phyloP scores from a whole-genome alignment of 2,113 vertebrate species.

The Promerops cafer region DNA sequence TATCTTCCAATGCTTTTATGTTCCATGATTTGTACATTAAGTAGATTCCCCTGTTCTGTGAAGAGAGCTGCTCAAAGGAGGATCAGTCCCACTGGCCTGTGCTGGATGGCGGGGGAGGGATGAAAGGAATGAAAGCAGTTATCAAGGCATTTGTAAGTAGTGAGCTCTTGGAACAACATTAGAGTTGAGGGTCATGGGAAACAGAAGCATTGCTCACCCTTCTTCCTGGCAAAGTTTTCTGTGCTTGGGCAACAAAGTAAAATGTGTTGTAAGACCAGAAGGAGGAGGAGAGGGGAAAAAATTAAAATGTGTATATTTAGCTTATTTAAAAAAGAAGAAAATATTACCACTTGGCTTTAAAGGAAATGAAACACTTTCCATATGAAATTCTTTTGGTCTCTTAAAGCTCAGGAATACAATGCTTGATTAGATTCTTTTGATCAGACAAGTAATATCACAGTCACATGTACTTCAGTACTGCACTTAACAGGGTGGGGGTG shows the following conservation, averaged over 20 bases:
- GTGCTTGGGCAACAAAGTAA: slow-evolving; percentile 53
- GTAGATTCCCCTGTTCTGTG: neutral
- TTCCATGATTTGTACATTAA: neutral
- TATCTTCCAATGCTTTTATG: neutral
- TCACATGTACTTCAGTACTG: neutral
- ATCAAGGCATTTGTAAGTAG: slow-evolving; percentile 75
- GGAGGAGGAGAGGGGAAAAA: neutral
- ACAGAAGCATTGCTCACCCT: slow-evolving; percentile 71
- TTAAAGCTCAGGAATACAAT: neutral
- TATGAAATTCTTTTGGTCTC: neutral
- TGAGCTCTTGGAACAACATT: slow-evolving; percentile 76
- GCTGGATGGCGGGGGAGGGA: slow-evolving; percentile 53
- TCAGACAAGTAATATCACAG: slow-evolving; percentile 1
- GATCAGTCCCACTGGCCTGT: neutral
- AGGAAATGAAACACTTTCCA: slow-evolving; percentile 57
- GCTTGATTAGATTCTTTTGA: slow-evolving; percentile 43
- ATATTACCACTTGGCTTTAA: neutral
- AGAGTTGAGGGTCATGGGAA: slow-evolving; percentile 80
- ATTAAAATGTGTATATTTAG: slow-evolving; percentile 36
- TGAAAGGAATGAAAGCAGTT: slow-evolving; percentile 72
- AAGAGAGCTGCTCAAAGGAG: neutral
- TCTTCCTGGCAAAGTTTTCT: slow-evolving; percentile 74
- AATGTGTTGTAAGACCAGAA: slow-evolving; percentile 59
- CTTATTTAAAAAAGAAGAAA: neutral
- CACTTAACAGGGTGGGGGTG: neutral